These are phyloP conservation scores for Formicarius rufipectus DNA, from an alignment of 2,113 vertebrate species.

Conservation along the genomic window DNA sequence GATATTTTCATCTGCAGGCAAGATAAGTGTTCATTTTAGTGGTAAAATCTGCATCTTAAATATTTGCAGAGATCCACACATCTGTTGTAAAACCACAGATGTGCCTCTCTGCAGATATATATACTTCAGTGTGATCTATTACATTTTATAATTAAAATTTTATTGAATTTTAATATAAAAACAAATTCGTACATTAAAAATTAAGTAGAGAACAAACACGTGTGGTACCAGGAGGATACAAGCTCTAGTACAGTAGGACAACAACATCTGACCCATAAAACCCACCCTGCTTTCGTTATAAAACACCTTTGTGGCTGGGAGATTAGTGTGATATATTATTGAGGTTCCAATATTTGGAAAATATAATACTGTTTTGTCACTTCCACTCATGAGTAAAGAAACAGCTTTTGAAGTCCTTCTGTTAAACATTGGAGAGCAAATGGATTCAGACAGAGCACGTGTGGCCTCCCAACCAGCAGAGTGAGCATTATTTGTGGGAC, in stretches of 20 bases:
- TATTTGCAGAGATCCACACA: slow-evolving; percentile 22
- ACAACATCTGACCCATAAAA: slow-evolving; percentile 73
- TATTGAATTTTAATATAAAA: slow-evolving; percentile 76
- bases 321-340: background rate
- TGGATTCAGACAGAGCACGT: background rate
- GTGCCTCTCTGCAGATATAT: slow-evolving; percentile 59
- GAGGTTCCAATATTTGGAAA: background rate
- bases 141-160: slow-evolving; percentile 71
- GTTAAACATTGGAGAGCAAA: background rate
- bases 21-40: background rate
- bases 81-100: slow-evolving; percentile 69
- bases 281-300: slow-evolving; percentile 37
- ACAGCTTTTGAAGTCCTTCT: background rate
- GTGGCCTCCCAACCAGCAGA: background rate
- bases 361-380: background rate
- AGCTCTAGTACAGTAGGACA: slow-evolving; percentile 46
- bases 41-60: slow-evolving; percentile 42
- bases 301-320: slow-evolving; percentile 52
- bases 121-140: slow-evolving; percentile 62
- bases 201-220: slow-evolving; percentile 69
- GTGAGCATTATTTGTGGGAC: background rate
- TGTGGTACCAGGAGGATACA: slow-evolving; percentile 62
- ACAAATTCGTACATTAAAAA: slow-evolving; percentile 74
- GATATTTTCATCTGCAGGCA: background rate
- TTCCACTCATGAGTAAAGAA: background rate